Evolutionary conservation across 2,888 invertebrate species (phyloP).

Genomic region (Lamellibrachia columna): DNA sequence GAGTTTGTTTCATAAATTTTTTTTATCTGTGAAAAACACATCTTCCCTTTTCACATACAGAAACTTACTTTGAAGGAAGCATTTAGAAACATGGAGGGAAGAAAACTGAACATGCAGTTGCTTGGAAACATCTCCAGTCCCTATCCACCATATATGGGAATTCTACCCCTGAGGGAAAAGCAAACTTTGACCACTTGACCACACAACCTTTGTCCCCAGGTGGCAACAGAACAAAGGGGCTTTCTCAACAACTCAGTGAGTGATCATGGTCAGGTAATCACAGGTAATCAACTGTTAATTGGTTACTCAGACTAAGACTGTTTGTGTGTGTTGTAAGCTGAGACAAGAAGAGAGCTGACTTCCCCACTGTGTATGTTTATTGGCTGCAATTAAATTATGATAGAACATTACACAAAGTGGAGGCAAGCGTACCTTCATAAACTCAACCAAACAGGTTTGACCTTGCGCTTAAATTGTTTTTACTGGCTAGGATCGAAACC

Average conservation of each 20-base stretch:
- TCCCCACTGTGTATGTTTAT: not conserved
- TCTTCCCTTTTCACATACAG: no score
- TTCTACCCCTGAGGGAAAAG: not conserved
- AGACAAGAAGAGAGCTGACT: not conserved
- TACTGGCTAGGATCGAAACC: not conserved
- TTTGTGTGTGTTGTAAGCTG: not conserved
- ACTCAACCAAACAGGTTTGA: not conserved
- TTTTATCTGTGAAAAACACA: no score
- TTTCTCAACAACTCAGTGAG: not conserved
- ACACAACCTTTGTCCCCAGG: not conserved
- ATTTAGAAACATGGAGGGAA: no score
- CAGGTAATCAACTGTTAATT: not conserved
- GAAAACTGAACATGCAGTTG: no score
- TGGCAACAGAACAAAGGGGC: not conserved
- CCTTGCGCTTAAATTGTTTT: not conserved
- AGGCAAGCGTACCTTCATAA: not conserved
- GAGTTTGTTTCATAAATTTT: no score
- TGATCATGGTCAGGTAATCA: not conserved
- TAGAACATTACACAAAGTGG: not conserved
- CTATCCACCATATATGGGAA: not conserved
- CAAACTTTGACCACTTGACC: constrained; percentile 1
- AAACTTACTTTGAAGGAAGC: no score
- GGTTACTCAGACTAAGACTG: not conserved
- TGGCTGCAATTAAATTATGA: not conserved
- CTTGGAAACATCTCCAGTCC: no score